These are phyloP conservation scores for Altica lythri DNA, from an alignment of 2,888 invertebrate genomes.

Conservation along the genomic window DNA sequence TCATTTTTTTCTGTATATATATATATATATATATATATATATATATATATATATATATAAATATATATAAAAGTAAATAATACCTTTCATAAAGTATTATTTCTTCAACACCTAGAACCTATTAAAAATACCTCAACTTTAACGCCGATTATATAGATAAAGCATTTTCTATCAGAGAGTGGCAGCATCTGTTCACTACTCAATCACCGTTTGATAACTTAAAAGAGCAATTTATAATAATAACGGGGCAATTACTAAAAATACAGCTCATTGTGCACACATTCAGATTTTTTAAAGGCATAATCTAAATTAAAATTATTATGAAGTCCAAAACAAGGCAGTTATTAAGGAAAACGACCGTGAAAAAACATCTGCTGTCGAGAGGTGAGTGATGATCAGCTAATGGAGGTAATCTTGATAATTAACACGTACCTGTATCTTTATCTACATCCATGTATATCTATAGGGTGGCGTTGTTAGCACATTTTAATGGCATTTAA, in stretches of 20 bases:
- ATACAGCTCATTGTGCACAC: conserved; percentile 30
- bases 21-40: no score
- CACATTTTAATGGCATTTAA: no score
- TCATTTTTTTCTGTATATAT: no score
- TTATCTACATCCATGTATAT: no score
- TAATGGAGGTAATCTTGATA: conserved; percentile 36
- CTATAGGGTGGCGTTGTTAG: no score
- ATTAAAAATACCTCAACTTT: no score
- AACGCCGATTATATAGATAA: no score
- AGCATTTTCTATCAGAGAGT: not conserved
- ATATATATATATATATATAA: no score
- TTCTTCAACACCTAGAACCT: no score
- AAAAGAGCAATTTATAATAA: conserved; percentile 31
- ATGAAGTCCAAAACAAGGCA: conserved; percentile 27
- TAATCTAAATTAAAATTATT: conserved; percentile 27
- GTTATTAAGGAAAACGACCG: conserved; percentile 31
- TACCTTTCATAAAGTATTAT: no score
- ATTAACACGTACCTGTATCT: conserved; percentile 35
- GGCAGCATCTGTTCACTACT: not conserved
- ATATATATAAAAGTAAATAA: no score
- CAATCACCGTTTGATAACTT: conserved; percentile 7
- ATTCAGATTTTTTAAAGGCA: conserved; percentile 20
- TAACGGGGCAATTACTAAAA: conserved; percentile 35
- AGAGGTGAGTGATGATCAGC: conserved; percentile 35
- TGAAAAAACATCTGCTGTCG: conserved; percentile 36